Evolutionary conservation across 2,888 invertebrate species (phyloP).

Genomic region (Lasioglossum zephyrum): DNA sequence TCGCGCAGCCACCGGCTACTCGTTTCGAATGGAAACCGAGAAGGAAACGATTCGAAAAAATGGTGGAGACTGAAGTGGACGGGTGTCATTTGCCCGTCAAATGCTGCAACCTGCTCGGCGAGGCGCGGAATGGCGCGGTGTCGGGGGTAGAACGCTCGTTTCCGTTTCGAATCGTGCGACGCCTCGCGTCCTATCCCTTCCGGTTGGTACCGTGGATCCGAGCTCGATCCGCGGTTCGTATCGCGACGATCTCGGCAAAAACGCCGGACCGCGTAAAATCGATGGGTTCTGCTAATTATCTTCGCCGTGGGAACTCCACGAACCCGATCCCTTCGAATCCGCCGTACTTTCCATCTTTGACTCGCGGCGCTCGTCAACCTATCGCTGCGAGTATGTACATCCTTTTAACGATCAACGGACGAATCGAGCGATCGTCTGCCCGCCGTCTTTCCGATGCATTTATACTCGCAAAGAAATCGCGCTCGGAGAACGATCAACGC

Average conservation of each 20-base stretch:
- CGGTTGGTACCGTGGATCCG: constrained; percentile 18
- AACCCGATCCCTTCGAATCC: constrained; percentile 31
- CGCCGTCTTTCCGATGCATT: background rate
- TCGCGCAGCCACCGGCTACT: background rate
- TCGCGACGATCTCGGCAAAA: constrained; percentile 38
- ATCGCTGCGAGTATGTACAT: constrained; percentile 2
- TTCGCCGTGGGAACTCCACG: constrained; percentile 45
- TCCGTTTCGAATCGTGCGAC: constrained; percentile 65
- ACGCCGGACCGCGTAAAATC: constrained; percentile 52
- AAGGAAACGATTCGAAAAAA: constrained; percentile 33
- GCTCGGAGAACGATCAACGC: background rate
- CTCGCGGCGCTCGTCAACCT: constrained; percentile 26
- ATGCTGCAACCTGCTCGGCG: constrained; percentile 44
- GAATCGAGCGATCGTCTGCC: background rate
- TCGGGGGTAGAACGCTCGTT: constrained; percentile 55
- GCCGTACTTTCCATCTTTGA: constrained; percentile 14
- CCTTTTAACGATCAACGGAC: background rate
- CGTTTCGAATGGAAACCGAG: constrained; percentile 8
- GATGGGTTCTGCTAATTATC: constrained; percentile 60
- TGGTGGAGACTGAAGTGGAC: constrained; percentile 22
- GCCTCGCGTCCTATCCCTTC: constrained; percentile 36
- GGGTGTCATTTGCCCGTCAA: constrained; percentile 61
- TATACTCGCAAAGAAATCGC: background rate
- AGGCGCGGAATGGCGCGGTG: background rate
- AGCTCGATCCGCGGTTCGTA: constrained; percentile 19